phyloP scores from a whole-genome alignment of 1,140 invertebrate genomes.

The Oppia nitens region DNA sequence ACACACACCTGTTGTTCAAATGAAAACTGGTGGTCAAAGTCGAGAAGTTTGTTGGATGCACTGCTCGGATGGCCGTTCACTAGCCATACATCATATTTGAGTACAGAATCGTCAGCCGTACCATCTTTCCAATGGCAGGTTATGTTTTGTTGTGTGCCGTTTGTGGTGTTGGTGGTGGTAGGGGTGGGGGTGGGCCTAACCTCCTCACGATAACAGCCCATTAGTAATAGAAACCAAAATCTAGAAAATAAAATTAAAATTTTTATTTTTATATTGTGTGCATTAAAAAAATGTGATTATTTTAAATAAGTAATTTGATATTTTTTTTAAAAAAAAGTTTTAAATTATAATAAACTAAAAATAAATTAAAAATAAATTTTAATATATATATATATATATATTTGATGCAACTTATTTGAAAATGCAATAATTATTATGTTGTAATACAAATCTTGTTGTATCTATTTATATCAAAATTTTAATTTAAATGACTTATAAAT shows the following conservation, averaged over 20 bases:
- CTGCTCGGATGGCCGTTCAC: constrained; percentile 85
- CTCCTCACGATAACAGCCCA: constrained; percentile 65
- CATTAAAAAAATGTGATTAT: no score
- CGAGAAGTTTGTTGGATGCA: constrained; percentile 46
- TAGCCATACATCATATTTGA: constrained; percentile 85
- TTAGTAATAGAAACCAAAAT: constrained; percentile 90
- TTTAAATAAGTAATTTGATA: no score
- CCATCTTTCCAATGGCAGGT: constrained; percentile 54
- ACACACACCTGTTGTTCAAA: constrained; percentile 61
- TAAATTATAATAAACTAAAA: no score
- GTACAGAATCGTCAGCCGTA: constrained; percentile 29
- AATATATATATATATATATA: no score
- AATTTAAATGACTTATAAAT: no score
- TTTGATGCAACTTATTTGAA: no score
- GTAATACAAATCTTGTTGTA: no score
- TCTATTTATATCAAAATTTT: no score
- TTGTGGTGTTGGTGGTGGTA: background rate
- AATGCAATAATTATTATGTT: no score
- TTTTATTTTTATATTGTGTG: no score
- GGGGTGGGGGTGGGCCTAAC: constrained; percentile 31
- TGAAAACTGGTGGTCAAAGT: constrained; percentile 80
- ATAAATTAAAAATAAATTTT: background rate
- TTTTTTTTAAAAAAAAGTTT: no score
- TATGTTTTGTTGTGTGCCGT: background rate
- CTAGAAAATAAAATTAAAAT: constrained; percentile 36